Conservation (phyloP, 2,888 invertebrate species). For the Troglohyphantes excavatus region DNA sequence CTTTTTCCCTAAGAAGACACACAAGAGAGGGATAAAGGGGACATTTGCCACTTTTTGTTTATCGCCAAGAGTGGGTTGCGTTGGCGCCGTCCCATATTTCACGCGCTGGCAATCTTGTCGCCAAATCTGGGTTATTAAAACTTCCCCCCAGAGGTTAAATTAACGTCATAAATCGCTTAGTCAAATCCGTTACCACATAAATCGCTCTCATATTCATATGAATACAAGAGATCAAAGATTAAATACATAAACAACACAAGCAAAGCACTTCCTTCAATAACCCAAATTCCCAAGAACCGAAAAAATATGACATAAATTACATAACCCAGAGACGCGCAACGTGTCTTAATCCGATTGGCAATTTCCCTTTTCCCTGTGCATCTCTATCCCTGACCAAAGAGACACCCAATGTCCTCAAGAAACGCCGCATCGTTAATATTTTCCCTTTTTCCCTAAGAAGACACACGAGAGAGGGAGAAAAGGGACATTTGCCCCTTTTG, state of each 20-base stretch:
- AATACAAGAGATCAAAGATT: too few species aligned
- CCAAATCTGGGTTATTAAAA: constrained; percentile 62
- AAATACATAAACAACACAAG: not conserved
- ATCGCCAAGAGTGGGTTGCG: not conserved
- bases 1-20: too few species aligned
- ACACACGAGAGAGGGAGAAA: not conserved
- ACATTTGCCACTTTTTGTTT: constrained; percentile 28
- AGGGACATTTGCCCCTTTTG: not conserved
- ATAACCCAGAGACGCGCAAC: not conserved
- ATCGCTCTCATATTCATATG: too few species aligned
- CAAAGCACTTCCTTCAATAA: too few species aligned
- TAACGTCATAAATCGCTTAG: constrained; percentile 59
- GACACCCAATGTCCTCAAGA: not conserved
- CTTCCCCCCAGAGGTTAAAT: constrained; percentile 35
- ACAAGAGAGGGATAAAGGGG: not conserved
- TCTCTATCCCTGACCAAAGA: not conserved
- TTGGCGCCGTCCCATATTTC: constrained; percentile 45
- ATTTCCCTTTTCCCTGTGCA: too few species aligned
- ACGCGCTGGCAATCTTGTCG: constrained; percentile 33
- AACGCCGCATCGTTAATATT: constrained; percentile 5
- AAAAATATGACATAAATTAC: not conserved
- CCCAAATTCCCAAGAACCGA: not conserved
- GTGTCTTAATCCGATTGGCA: not conserved
- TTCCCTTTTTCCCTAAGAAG: too few species aligned
- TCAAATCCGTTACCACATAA: constrained; percentile 43